Evolutionary conservation across 2,888 invertebrate species (phyloP).

Genomic region (Limnephilus marmoratus): DNA sequence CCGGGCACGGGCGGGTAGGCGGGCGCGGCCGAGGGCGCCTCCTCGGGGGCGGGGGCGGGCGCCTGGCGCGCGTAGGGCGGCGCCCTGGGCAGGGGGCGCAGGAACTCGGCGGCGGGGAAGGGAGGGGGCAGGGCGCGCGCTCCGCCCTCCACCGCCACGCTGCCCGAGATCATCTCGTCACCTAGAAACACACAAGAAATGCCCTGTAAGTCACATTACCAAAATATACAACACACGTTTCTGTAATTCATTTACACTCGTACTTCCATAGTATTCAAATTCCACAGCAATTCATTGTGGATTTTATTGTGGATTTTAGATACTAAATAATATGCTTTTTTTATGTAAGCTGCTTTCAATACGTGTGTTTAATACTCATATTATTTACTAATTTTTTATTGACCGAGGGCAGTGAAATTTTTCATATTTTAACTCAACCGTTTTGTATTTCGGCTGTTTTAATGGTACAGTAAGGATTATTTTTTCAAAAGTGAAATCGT

Average conservation of each 20-base stretch:
- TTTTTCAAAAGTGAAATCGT: too few relatives aligned
- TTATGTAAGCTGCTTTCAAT: too few relatives aligned
- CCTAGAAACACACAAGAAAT: conserved; percentile 71
- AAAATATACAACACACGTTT: background rate
- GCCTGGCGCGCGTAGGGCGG: conserved; percentile 78
- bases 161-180: conserved; percentile 83
- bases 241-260: background rate
- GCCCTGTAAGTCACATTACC: background rate
- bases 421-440: too few relatives aligned
- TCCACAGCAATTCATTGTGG: too few relatives aligned
- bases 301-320: background rate
- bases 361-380: too few relatives aligned
- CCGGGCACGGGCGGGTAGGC: conserved; percentile 71
- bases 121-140: conserved; percentile 78
- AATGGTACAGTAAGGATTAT: too few relatives aligned
- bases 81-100: conserved; percentile 81
- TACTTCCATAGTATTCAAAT: too few relatives aligned
- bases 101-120: conserved; percentile 79
- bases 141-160: conserved; percentile 82
- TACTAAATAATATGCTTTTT: too few relatives aligned
- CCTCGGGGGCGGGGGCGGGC: conserved; percentile 71
- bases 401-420: too few relatives aligned
- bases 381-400: too few relatives aligned
- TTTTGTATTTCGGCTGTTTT: too few relatives aligned
- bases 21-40: conserved; percentile 68